These are phyloP conservation scores for Drosophila orena DNA, from an alignment of 1,140 invertebrate genomes.

Conservation along the genomic window DNA sequence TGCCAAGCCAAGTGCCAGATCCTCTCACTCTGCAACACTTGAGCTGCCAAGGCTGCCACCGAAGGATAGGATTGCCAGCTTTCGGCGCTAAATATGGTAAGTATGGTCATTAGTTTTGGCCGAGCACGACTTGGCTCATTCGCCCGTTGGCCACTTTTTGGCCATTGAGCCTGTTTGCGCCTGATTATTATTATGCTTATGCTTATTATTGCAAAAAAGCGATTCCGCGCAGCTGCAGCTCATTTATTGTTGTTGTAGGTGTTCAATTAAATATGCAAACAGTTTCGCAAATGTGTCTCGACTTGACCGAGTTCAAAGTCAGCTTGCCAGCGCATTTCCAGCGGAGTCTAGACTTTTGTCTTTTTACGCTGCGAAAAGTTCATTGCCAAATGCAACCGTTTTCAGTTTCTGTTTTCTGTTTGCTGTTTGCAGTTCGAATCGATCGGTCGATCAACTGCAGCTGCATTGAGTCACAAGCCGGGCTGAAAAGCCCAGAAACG, in stretches of 20 bases:
- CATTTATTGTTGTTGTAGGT: conserved; percentile 78
- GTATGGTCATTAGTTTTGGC: conserved; percentile 71
- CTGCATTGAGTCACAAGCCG: conserved; percentile 78
- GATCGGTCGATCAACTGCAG: conserved; percentile 74
- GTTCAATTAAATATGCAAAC: conserved; percentile 83
- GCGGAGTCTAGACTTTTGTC: conserved; percentile 52
- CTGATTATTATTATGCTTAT: conserved; percentile 75
- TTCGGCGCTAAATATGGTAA: conserved; percentile 62
- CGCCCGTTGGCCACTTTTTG: conserved; percentile 66
- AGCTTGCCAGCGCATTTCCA: conserved; percentile 64
- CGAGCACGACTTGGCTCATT: conserved; percentile 71
- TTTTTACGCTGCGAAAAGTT: conserved; percentile 65
- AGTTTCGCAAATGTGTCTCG: conserved; percentile 81
- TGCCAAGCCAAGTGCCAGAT: conserved; percentile 1
- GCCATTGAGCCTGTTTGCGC: conserved; percentile 78
- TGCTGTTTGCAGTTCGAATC: conserved; percentile 21
- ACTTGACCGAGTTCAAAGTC: conserved; percentile 83
- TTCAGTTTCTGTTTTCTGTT: conserved; percentile 29
- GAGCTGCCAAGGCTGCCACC: conserved; percentile 16
- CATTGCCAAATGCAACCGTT: conserved; percentile 76
- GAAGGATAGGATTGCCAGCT: conserved; percentile 45
- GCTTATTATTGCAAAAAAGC: conserved; percentile 65
- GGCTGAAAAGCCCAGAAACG: conserved; percentile 38
- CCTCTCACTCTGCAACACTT: conserved; percentile 2
- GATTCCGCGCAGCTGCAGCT: conserved; percentile 67